Percentiles rank a stretch among this genome's conserved stretches.
These are phyloP conservation scores for Macropis europaea DNA, from an alignment of 2,888 invertebrate genomes.

Conservation along the genomic window DNA sequence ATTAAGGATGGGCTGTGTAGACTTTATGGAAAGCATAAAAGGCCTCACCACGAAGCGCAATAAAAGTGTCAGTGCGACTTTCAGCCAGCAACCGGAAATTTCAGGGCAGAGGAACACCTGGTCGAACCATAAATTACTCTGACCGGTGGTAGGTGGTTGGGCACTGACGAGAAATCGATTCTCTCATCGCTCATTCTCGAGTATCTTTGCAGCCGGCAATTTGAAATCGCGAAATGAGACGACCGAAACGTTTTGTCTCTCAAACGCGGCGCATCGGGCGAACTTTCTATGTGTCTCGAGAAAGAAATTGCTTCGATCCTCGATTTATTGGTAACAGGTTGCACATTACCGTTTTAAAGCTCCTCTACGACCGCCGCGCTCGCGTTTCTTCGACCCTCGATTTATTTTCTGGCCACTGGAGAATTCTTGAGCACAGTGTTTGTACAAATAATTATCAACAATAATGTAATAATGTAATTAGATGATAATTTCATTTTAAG, in stretches of 20 bases:
- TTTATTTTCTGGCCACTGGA: too few species aligned
- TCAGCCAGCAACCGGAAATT: conserved; percentile 5
- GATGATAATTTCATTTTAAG: too few species aligned
- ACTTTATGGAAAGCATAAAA: conserved; percentile 2
- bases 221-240: background rate
- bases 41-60: background rate
- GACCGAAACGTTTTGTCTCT: background rate
- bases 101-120: background rate
- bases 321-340: too few species aligned
- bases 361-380: too few species aligned
- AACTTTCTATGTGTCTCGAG: background rate
- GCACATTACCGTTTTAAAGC: too few species aligned
- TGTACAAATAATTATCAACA: too few species aligned
- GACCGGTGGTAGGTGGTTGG: background rate
- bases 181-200: conserved; percentile 3
- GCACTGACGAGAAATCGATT: conserved; percentile 13
- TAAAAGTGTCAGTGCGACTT: background rate
- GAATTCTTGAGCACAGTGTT: too few species aligned
- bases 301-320: too few species aligned
- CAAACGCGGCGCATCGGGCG: too few species aligned
- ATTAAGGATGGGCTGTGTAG: background rate
- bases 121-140: conserved; percentile 22
- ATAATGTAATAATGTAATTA: too few species aligned
- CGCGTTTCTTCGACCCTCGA: too few species aligned
- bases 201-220: background rate